These are phyloP conservation scores for Urocyon cinereoargenteus DNA, from an alignment of 2,797 vertebrate species.

Conservation along the genomic window DNA sequence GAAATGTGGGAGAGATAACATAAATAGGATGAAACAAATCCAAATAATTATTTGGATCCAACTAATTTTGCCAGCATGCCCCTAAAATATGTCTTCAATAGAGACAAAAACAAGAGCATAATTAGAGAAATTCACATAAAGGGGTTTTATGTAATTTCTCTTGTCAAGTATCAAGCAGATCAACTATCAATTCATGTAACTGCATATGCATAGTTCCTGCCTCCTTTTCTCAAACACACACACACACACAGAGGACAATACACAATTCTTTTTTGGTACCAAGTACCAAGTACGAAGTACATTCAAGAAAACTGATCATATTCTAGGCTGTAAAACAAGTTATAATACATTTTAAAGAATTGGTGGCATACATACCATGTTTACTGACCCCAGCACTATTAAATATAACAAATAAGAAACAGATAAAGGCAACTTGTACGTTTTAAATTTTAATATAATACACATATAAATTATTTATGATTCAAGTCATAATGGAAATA, in stretches of 20 bases:
- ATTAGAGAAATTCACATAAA: background rate
- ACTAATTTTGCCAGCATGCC: background rate
- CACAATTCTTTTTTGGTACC: background rate
- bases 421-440: background rate
- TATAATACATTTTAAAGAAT: background rate
- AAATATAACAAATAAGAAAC: background rate
- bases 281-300: background rate
- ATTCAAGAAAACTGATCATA: background rate
- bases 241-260: background rate
- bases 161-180: background rate
- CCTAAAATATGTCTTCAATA: background rate
- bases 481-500: background rate
- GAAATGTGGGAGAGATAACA: background rate
- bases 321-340: background rate
- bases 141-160: background rate
- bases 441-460: slow-evolving; percentile 23
- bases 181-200: background rate
- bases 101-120: background rate
- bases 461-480: background rate
- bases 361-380: background rate
- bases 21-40: background rate
- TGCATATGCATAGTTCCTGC: background rate
- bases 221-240: background rate
- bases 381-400: background rate
- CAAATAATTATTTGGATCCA: background rate